Base-by-base conservation (phyloP, 2,113 vertebrate species). In the Isichthys henryi region DNA sequence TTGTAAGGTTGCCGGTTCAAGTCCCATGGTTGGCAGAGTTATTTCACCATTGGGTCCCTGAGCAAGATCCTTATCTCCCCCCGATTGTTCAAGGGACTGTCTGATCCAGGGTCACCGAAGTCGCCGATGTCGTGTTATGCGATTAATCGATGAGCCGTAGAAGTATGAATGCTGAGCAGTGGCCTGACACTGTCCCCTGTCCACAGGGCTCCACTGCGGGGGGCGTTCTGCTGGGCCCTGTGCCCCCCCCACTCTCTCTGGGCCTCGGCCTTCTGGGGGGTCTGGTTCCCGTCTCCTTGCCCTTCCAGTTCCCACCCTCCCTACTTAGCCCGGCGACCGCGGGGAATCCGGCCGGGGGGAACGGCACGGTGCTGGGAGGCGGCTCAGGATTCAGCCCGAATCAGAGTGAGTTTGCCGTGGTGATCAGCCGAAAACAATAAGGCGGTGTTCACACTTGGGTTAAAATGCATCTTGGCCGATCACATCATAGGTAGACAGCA, bases 181-280 rank as follows among this genome's bases (percentile, higher is more conserved):
- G 27, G 21, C 52, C 15, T 39, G 27, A 46, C n/a, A 0, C 39
- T 27, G 11, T 87, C 52, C 53, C 9, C 91, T 89, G 91, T 93
- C 86, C 93, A 31, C 93, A 99, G 98, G 97, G 96, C 92, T 97
- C 98, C 93, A 94, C 96, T 91, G 96, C 96, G 93, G 94, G 97
- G 86, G 96, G 97, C 85, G 53, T 93, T 50, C 95, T 99, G 92
- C 96, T 99, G 95, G 97, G 97, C 93, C 93, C 91, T 4, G 96
- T 95, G 56, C 95, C 97, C 92, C 96, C 97, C 88, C 94, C 97
- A 93, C 96, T 99, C 95, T 97, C 98, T 88, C 96, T 99, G 94
- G 97, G 97, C 94, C 98, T 98, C 89, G 97, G 98, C 94, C 98
- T 99, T 97, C 94, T 99, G 92, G 97, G 98, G 92, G 97, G 98